A percentile compares a stretch with the other conserved stretches of the same genome.
phyloP scores from a whole-genome alignment of 2,113 vertebrate genomes.

The Rattus norvegicus region DNA sequence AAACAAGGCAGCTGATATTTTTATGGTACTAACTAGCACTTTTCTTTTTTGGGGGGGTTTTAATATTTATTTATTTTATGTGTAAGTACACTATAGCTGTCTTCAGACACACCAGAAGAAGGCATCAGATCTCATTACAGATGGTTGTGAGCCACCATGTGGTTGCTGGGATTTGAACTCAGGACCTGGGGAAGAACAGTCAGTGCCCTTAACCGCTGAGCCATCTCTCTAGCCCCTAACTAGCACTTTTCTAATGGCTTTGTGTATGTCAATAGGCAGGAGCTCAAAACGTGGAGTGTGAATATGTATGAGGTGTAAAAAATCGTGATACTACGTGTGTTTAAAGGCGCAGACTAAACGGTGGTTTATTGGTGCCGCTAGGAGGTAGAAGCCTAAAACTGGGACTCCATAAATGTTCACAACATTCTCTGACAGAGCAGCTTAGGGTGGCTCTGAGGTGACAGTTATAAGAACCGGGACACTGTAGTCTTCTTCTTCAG shows the following conservation, averaged over 20 bases:
- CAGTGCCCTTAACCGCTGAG: too few species aligned
- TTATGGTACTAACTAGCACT: not conserved
- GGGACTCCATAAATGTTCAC: not conserved
- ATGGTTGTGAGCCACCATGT: too few species aligned
- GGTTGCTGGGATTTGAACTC: too few species aligned
- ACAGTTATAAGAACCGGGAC: not conserved
- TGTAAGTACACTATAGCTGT: too few species aligned
- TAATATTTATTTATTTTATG: too few species aligned
- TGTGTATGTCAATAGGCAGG: not conserved
- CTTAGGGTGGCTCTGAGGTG: not conserved
- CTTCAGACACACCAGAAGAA: too few species aligned
- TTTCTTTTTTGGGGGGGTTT: too few species aligned
- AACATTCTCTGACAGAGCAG: not conserved
- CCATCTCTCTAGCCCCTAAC: not conserved
- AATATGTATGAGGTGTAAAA: not conserved
- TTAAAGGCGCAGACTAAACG: conserved; percentile 11
- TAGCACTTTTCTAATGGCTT: conserved; percentile 14
- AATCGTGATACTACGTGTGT: not conserved
- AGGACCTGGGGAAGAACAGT: too few species aligned
- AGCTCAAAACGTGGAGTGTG: not conserved
- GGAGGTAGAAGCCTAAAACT: conserved; percentile 13
- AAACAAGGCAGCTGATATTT: not conserved
- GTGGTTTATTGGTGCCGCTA: not conserved
- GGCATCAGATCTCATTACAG: too few species aligned
- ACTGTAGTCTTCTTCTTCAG: not conserved